These are phyloP conservation scores for Misgurnus anguillicaudatus DNA, from an alignment of 2,113 vertebrate species.

Conservation along the genomic window DNA sequence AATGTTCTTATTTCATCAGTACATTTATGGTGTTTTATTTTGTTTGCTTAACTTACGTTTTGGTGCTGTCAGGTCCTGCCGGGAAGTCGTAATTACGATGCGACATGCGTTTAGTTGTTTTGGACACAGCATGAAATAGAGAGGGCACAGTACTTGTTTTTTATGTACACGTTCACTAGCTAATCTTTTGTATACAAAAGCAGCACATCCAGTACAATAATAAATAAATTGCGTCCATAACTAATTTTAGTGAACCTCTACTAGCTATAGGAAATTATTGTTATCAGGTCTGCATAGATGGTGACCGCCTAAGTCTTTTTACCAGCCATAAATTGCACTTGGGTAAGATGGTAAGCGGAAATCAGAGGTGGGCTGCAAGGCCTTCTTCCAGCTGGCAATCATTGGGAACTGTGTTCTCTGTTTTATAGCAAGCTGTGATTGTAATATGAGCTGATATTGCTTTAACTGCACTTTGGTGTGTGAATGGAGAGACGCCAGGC, in stretches of 20 bases:
- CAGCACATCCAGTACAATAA: not conserved
- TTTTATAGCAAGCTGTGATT: conserved; percentile 72
- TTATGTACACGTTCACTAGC: too few relatives aligned
- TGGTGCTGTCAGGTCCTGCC: not conserved
- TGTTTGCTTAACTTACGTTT: not conserved
- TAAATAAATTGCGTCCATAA: not conserved
- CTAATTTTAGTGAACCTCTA: conserved; percentile 20
- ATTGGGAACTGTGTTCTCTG: conserved; percentile 58
- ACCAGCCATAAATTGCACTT: conserved; percentile 32
- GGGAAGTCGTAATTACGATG: not conserved
- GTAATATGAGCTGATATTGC: conserved; percentile 63
- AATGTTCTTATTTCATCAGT: not conserved
- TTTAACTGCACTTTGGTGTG: conserved; percentile 77
- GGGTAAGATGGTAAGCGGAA: conserved; percentile 34
- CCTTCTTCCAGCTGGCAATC: conserved; percentile 64
- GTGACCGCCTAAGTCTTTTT: conserved; percentile 21
- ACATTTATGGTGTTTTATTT: not conserved
- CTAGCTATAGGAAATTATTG: conserved; percentile 31
- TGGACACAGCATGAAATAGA: not conserved
- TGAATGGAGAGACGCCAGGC: conserved; percentile 65
- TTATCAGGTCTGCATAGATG: conserved; percentile 30
- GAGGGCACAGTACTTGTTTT: too few relatives aligned
- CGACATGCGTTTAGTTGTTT: not conserved
- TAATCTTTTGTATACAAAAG: not conserved
- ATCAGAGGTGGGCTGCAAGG: conserved; percentile 29